Percentiles rank a stretch among this genome's conserved stretches.
Evolutionary conservation across 1,140 invertebrate species (phyloP).

Genomic region (Hycleus cichorii): DNA sequence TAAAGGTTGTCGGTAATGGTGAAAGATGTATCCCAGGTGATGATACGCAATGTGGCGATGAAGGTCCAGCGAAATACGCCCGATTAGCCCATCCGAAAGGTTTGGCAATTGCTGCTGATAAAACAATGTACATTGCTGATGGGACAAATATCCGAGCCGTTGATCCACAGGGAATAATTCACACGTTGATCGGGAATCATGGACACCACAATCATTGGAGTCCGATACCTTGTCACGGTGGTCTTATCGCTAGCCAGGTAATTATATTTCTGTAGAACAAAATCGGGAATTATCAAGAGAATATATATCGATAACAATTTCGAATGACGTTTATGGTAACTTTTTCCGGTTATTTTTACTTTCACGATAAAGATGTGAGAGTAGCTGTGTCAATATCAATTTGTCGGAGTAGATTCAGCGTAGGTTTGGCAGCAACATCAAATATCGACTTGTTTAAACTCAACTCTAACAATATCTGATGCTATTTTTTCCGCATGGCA

Average conservation of each 20-base stretch:
- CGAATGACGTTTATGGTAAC: no score
- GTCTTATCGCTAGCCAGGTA: conserved; percentile 59
- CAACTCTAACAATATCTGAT: no score
- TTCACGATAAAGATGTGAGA: no score
- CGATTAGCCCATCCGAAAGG: conserved; percentile 95
- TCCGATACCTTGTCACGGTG: conserved; percentile 76
- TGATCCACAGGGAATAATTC: conserved; percentile 84
- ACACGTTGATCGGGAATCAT: conserved; percentile 88
- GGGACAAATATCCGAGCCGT: conserved; percentile 89
- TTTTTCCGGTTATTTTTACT: no score
- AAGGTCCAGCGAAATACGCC: conserved; percentile 79
- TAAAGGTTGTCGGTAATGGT: conserved; percentile 82
- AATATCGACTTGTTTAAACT: no score
- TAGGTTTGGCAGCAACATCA: no score
- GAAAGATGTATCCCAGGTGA: conserved; percentile 93
- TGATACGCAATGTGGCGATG: conserved; percentile 83
- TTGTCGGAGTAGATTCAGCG: no score
- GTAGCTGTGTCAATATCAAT: no score
- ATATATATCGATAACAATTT: no score
- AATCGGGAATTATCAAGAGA: no score
- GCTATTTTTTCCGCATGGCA: no score
- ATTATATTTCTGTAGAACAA: no score
- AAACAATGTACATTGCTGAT: conserved; percentile 90
- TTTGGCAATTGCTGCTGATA: conserved; percentile 83
- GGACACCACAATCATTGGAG: conserved; percentile 87